A percentile compares a stretch with the other conserved stretches of the same genome.
phyloP scores from a whole-genome alignment of 2,888 invertebrate species.

The Lasioglossum morio region DNA sequence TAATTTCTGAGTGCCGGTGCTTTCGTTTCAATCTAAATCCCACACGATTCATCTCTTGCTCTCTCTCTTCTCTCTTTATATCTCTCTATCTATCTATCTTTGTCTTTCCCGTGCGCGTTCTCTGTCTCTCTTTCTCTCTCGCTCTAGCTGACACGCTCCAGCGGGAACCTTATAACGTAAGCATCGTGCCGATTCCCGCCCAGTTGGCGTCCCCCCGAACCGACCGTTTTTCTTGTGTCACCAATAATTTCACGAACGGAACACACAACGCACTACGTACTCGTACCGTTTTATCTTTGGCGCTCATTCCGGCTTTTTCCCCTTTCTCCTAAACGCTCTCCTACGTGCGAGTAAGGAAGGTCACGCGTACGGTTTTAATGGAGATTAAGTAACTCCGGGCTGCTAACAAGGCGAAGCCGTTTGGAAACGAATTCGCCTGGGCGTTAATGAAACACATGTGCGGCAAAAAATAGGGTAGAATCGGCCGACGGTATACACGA shows the following conservation, averaged over 20 bases:
- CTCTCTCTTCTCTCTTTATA: neutral
- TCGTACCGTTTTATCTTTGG: conserved; percentile 36
- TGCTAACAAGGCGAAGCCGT: conserved; percentile 52
- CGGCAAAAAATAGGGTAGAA: conserved; percentile 58
- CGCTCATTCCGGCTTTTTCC: conserved; percentile 20
- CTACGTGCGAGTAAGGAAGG: conserved; percentile 51
- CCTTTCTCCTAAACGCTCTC: conserved; percentile 31
- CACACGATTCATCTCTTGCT: conserved; percentile 13
- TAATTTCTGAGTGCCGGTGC: conserved; percentile 8
- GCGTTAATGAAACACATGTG: conserved; percentile 58
- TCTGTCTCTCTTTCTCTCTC: neutral
- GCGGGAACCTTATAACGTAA: conserved; percentile 19
- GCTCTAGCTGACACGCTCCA: conserved; percentile 24
- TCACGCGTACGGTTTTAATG: conserved; percentile 55
- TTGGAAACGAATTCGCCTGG: conserved; percentile 57
- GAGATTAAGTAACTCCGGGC: conserved; percentile 56
- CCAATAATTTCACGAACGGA: conserved; percentile 26
- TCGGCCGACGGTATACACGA: conserved; percentile 37
- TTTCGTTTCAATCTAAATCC: conserved; percentile 16
- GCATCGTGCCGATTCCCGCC: conserved; percentile 28
- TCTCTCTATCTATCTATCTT: neutral
- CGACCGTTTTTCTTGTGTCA: neutral
- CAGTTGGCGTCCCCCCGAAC: conserved; percentile 3
- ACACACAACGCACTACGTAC: conserved; percentile 5
- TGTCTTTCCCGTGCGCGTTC: neutral